Evolutionary conservation across 1,140 invertebrate species (phyloP).

Genomic region (Dufourea novaeangliae): DNA sequence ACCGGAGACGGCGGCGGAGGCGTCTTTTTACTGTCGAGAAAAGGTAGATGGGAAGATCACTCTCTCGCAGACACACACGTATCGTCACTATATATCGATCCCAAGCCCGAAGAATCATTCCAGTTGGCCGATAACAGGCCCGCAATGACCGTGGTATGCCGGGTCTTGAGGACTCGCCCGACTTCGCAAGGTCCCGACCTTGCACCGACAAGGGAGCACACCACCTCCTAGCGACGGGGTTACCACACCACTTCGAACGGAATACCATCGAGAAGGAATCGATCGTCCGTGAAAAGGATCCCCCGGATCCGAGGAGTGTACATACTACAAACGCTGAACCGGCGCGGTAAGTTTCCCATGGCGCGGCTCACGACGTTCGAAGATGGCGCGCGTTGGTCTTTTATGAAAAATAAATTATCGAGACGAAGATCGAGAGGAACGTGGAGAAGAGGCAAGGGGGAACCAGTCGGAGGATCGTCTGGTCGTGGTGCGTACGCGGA

Average conservation of each 20-base stretch:
- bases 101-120: slow-evolving; percentile 16
- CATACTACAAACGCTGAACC: slow-evolving; percentile 51
- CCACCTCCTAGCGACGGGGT: slow-evolving; percentile 18
- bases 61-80: no score
- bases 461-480: slow-evolving; percentile 7
- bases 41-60: no score
- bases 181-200: slow-evolving; percentile 60
- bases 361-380: slow-evolving; percentile 25
- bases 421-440: slow-evolving; percentile 41
- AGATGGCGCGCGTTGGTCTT: slow-evolving; percentile 52
- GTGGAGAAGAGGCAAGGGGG: not conserved
- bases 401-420: slow-evolving; percentile 72
- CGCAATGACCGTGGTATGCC: slow-evolving; percentile 43
- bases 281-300: slow-evolving; percentile 51
- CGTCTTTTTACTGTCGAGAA: slow-evolving; percentile 30
- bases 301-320: slow-evolving; percentile 34
- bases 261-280: slow-evolving; percentile 26
- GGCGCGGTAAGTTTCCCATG: slow-evolving; percentile 62
- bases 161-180: slow-evolving; percentile 14
- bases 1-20: not conserved
- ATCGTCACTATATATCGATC: slow-evolving; percentile 23
- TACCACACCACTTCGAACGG: slow-evolving; percentile 19
- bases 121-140: slow-evolving; percentile 27
- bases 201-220: slow-evolving; percentile 35
- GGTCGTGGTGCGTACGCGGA: slow-evolving; percentile 52